These are phyloP conservation scores for Brachirus orientalis DNA, from an alignment of 2,113 vertebrate genomes.

Conservation along the genomic window DNA sequence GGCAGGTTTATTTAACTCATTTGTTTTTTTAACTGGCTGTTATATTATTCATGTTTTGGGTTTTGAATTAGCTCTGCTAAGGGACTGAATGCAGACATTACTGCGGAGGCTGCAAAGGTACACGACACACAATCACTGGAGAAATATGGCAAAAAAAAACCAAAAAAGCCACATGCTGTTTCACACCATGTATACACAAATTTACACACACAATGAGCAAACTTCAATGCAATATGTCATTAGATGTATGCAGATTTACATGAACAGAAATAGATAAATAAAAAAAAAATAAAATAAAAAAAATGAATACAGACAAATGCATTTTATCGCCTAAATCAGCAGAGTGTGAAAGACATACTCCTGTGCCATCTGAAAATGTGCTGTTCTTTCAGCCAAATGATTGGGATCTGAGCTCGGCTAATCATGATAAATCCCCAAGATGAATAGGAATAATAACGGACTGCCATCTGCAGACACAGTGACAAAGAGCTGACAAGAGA, in stretches of 20 bases:
- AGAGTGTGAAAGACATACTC: slow-evolving; percentile 34
- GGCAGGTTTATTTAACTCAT: slow-evolving; percentile 73
- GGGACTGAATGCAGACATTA: slow-evolving; percentile 48
- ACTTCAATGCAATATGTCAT: background rate
- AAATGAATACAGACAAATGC: slow-evolving; percentile 25
- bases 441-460: slow-evolving; percentile 45
- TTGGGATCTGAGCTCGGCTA: slow-evolving; percentile 55
- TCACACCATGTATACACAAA: background rate
- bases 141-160: slow-evolving; percentile 10
- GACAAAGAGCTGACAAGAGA: slow-evolving; percentile 15
- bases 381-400: slow-evolving; percentile 45
- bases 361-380: slow-evolving; percentile 37
- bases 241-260: background rate
- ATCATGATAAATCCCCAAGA: slow-evolving; percentile 64
- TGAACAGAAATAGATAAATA: slow-evolving; percentile 3
- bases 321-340: slow-evolving; percentile 28
- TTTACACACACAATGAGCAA: background rate
- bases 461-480: slow-evolving; percentile 43
- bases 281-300: background rate
- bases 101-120: slow-evolving; percentile 12
- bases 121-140: slow-evolving; percentile 11
- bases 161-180: slow-evolving; percentile 1
- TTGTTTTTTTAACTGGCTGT: slow-evolving; percentile 75
- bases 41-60: slow-evolving; percentile 78
- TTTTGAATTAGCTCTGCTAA: slow-evolving; percentile 51